phyloP scores from a whole-genome alignment of 2,113 vertebrate species.

The Pterocles gutturalis region DNA sequence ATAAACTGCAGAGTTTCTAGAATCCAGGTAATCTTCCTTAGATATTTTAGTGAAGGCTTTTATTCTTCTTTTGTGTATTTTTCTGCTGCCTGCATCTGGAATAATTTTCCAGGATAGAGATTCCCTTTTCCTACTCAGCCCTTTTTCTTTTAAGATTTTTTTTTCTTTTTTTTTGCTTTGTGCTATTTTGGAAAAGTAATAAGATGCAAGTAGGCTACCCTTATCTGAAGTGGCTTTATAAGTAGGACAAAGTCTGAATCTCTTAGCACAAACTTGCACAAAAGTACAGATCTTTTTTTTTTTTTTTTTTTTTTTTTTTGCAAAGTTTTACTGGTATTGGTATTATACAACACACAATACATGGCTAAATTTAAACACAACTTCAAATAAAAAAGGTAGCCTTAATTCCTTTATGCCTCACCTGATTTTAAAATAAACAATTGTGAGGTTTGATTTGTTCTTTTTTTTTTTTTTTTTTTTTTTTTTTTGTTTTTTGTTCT shows the following conservation, averaged over 20 bases:
- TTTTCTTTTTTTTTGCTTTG: neutral
- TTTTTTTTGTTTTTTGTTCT: neutral
- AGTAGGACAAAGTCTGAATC: slow-evolving; percentile 66
- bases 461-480: neutral
- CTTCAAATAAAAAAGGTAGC: neutral
- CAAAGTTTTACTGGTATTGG: neutral
- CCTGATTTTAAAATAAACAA: neutral
- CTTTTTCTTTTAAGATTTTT: neutral
- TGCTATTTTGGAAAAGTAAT: slow-evolving; percentile 63
- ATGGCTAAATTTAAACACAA: slow-evolving; percentile 16
- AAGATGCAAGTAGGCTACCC: slow-evolving; percentile 70
- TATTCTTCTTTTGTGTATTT: neutral
- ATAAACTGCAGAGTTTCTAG: neutral
- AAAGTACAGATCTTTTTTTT: neutral
- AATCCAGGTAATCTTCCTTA: neutral
- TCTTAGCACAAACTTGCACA: slow-evolving; percentile 18
- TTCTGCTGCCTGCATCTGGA: neutral
- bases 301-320: neutral
- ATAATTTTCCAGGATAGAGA: slow-evolving; percentile 49
- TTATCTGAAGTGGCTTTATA: slow-evolving; percentile 52
- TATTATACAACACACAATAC: slow-evolving; percentile 2
- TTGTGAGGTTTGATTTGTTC: neutral
- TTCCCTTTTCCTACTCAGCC: neutral
- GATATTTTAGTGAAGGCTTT: neutral
- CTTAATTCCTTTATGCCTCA: neutral